Conservation (phyloP, 2,113 vertebrate genomes). For the Forbesichthys agassizii region DNA sequence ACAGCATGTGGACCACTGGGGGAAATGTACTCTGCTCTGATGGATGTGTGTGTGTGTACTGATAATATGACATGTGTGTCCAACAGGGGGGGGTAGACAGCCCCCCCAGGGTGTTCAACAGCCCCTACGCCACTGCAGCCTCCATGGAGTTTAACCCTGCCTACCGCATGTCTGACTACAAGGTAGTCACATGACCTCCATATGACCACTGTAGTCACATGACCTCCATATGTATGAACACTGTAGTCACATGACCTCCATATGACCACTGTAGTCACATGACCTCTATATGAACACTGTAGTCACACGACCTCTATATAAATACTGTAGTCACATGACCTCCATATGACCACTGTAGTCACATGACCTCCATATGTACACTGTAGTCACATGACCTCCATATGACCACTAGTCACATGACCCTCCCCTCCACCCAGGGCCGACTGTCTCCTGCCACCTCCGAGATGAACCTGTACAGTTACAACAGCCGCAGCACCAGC, state of each 20-base stretch:
- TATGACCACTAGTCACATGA: too few species aligned
- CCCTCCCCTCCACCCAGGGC: conserved; percentile 30
- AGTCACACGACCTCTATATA: too few species aligned
- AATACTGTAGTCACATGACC: too few species aligned
- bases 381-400: neutral
- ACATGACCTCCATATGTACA: too few species aligned
- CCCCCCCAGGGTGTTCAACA: conserved; percentile 73
- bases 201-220: too few species aligned
- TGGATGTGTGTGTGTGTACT: neutral
- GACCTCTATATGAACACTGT: too few species aligned
- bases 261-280: too few species aligned
- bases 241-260: too few species aligned
- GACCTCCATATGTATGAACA: too few species aligned
- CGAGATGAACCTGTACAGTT: conserved; percentile 68
- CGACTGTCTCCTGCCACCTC: conserved; percentile 68
- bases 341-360: too few species aligned
- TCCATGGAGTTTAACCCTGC: conserved; percentile 70
- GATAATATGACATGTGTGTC: neutral
- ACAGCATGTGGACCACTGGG: neutral
- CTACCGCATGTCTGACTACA: conserved; percentile 69
- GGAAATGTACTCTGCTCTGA: neutral
- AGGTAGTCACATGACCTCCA: conserved; percentile 41
- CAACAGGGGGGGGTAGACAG: conserved; percentile 59
- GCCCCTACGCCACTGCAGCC: conserved; percentile 61
- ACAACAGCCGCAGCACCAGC: conserved; percentile 67